A percentile compares a stretch with the other conserved stretches of the same genome.
Conservation (phyloP, 2,113 vertebrate genomes). For the Seriola rivoliana region DNA sequence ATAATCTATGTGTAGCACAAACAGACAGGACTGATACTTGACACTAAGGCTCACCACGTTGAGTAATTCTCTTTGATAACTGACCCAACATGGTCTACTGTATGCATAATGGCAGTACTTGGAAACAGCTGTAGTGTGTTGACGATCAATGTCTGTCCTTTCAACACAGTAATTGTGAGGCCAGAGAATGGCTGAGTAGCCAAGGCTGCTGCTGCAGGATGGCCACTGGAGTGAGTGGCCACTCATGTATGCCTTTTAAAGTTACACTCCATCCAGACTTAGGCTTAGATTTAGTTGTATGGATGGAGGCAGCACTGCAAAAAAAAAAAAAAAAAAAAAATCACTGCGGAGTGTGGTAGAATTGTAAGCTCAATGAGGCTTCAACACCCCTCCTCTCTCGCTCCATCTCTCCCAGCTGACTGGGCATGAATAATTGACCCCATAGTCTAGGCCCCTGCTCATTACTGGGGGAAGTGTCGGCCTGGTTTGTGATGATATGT, state of each 20-base stretch:
- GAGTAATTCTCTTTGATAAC: constrained; percentile 67
- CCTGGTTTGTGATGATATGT: constrained; percentile 78
- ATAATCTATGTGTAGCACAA: constrained; percentile 30
- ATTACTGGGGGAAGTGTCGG: constrained; percentile 85
- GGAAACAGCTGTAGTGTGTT: constrained; percentile 61
- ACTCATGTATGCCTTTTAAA: constrained; percentile 83
- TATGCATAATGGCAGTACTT: constrained; percentile 57
- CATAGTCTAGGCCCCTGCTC: constrained; percentile 80
- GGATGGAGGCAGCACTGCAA: constrained; percentile 65
- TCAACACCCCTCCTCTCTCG: constrained; percentile 62
- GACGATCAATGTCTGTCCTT: constrained; percentile 73
- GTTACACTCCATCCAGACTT: constrained; percentile 72
- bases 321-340: constrained; percentile 40
- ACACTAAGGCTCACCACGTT: constrained; percentile 21
- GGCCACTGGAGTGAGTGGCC: constrained; percentile 62
- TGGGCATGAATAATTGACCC: constrained; percentile 87
- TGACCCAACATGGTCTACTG: constrained; percentile 41
- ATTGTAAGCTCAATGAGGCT: constrained; percentile 65
- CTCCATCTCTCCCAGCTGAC: constrained; percentile 79
- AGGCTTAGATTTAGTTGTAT: constrained; percentile 73
- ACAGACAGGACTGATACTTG: constrained; percentile 20
- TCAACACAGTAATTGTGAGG: constrained; percentile 70
- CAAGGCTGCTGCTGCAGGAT: constrained; percentile 48
- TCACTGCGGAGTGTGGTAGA: constrained; percentile 59
- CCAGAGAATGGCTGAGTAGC: constrained; percentile 75